Percentiles rank a stretch among this genome's conserved stretches.
phyloP scores from a whole-genome alignment of 2,888 invertebrate species.

The Pristionchus fissidentatus region DNA sequence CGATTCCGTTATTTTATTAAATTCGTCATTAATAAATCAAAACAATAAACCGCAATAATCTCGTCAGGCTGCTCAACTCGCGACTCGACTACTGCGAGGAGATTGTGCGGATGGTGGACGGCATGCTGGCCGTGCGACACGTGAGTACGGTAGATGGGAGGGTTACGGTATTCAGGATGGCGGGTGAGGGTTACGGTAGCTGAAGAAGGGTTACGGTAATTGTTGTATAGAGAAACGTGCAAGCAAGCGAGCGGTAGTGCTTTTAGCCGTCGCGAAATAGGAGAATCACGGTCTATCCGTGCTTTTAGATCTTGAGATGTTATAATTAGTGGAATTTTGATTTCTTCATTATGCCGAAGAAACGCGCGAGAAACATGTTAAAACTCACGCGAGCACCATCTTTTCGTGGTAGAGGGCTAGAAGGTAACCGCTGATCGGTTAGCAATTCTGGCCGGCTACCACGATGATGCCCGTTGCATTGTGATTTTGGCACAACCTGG shows the following conservation, averaged over 20 bases:
- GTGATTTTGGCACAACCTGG: neutral
- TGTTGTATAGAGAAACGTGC: too few relatives aligned
- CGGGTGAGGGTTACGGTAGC: neutral
- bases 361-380: too few relatives aligned
- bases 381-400: too few relatives aligned
- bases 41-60: neutral
- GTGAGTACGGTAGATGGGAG: too few relatives aligned
- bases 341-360: too few relatives aligned
- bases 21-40: neutral
- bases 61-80: conserved; percentile 89
- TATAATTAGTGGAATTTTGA: too few relatives aligned
- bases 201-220: too few relatives aligned
- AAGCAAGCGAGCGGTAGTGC: too few relatives aligned
- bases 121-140: conserved; percentile 92
- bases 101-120: conserved; percentile 88
- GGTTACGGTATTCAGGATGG: neutral
- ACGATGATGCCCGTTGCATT: neutral
- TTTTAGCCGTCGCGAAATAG: too few relatives aligned
- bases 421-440: neutral
- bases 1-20: neutral
- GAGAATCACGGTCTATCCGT: too few relatives aligned
- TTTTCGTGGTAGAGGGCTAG: neutral
- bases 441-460: neutral
- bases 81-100: conserved; percentile 94
- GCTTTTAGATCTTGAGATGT: too few relatives aligned